These are phyloP conservation scores for Lacerta bilineata DNA, from an alignment of 2,797 vertebrate genomes.

Conservation along the genomic window DNA sequence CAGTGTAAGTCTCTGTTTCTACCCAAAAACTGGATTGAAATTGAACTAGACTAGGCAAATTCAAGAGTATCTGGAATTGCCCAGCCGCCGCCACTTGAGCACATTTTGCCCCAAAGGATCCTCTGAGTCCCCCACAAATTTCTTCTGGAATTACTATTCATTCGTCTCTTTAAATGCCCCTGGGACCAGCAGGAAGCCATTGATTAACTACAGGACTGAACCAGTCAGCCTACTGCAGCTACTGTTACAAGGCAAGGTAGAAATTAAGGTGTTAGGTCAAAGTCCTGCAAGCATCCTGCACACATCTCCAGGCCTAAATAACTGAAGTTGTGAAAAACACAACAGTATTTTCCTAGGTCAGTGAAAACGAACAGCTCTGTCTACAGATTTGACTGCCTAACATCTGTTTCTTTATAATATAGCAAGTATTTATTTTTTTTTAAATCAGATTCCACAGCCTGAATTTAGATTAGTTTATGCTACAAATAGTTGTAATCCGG, in stretches of 20 bases:
- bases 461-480: constrained; percentile 4
- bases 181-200: neutral
- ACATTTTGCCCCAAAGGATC: neutral
- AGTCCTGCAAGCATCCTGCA: no score
- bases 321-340: no score
- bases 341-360: neutral
- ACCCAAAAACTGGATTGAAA: neutral
- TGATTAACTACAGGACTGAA: no score
- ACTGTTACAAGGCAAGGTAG: no score
- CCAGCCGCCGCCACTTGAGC: neutral
- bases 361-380: neutral
- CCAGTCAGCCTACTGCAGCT: no score
- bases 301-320: no score
- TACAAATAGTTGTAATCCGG: neutral
- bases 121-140: neutral
- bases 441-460: neutral
- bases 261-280: no score
- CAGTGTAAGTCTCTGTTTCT: neutral
- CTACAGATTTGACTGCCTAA: neutral
- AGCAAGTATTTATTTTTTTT: neutral
- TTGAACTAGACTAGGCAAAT: neutral
- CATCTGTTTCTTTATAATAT: neutral
- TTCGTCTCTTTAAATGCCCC: neutral
- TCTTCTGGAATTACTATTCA: neutral
- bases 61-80: neutral